phyloP scores from a whole-genome alignment of 1,140 invertebrate species.

The Pantala flavescens region DNA sequence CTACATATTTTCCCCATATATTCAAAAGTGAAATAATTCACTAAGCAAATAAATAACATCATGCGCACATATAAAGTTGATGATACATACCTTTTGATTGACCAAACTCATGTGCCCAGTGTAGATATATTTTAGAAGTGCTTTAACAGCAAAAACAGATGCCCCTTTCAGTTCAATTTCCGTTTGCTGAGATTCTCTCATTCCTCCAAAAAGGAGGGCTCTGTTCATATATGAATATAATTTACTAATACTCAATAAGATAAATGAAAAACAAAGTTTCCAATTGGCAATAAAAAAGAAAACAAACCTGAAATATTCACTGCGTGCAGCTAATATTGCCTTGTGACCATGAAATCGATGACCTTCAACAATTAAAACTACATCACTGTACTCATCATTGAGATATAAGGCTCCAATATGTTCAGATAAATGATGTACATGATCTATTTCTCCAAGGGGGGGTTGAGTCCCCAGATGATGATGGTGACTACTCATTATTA shows the following conservation, averaged over 20 bases:
- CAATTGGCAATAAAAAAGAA: slow-evolving; percentile 20
- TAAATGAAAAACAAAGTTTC: not conserved
- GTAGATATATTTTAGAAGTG: slow-evolving; percentile 89
- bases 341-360: slow-evolving; percentile 76
- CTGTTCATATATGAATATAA: slow-evolving; percentile 30
- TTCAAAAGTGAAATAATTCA: no score
- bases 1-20: no score
- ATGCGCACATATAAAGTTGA: not conserved
- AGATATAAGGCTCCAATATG: slow-evolving; percentile 73
- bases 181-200: slow-evolving; percentile 70
- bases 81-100: slow-evolving; percentile 50
- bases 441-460: slow-evolving; percentile 43
- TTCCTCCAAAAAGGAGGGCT: slow-evolving; percentile 79
- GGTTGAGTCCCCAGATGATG: slow-evolving; percentile 38
- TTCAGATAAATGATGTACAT: slow-evolving; percentile 51
- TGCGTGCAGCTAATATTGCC: slow-evolving; percentile 83
- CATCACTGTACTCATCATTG: slow-evolving; percentile 83
- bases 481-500: slow-evolving; percentile 39
- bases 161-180: slow-evolving; percentile 80
- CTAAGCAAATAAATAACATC: no score
- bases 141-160: slow-evolving; percentile 79
- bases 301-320: slow-evolving; percentile 81
- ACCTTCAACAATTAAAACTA: slow-evolving; percentile 77
- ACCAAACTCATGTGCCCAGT: slow-evolving; percentile 78
- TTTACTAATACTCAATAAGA: no score